A percentile compares a stretch with the other conserved stretches of the same genome.
phyloP scores from a whole-genome alignment of 1,140 invertebrate genomes.

The Anastatus disparis region DNA sequence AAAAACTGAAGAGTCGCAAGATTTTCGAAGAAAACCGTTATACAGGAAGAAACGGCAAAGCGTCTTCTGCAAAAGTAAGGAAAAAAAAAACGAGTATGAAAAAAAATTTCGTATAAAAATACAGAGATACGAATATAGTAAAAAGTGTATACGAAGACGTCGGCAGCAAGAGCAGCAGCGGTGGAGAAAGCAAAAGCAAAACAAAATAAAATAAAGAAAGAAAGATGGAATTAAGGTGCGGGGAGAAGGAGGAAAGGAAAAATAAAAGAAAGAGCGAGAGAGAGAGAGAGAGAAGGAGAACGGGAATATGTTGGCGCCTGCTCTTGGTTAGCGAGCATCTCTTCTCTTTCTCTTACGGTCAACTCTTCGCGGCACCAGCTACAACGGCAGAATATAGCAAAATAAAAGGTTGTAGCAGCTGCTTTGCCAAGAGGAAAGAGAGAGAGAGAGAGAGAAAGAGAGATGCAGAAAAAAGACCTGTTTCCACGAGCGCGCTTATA shows the following conservation, averaged over 20 bases:
- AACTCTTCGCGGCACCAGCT: background rate
- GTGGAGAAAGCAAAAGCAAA: background rate
- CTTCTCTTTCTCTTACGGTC: background rate
- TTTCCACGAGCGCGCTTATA: background rate
- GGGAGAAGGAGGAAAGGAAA: background rate
- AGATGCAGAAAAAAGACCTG: background rate
- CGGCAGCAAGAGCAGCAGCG: background rate
- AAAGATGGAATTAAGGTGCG: background rate
- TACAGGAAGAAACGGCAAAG: slow-evolving; percentile 18
- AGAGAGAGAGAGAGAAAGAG: background rate
- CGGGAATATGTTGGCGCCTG: slow-evolving; percentile 34
- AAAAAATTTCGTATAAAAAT: slow-evolving; percentile 13
- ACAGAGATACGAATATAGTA: slow-evolving; percentile 2
- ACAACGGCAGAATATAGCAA: background rate
- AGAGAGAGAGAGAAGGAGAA: background rate
- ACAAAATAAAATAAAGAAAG: background rate
- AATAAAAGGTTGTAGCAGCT: too few relatives aligned
- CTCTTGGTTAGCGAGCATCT: slow-evolving; percentile 9
- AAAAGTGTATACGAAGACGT: background rate
- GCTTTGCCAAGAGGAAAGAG: background rate
- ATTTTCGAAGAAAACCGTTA: slow-evolving; percentile 41
- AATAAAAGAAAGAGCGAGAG: background rate
- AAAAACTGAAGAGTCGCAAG: slow-evolving; percentile 23
- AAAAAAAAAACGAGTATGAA: background rate
- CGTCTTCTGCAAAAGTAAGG: too few relatives aligned